A percentile compares a stretch with the other conserved stretches of the same genome.
phyloP scores from a whole-genome alignment of 2,888 invertebrate species.

The Heliconius aoede region DNA sequence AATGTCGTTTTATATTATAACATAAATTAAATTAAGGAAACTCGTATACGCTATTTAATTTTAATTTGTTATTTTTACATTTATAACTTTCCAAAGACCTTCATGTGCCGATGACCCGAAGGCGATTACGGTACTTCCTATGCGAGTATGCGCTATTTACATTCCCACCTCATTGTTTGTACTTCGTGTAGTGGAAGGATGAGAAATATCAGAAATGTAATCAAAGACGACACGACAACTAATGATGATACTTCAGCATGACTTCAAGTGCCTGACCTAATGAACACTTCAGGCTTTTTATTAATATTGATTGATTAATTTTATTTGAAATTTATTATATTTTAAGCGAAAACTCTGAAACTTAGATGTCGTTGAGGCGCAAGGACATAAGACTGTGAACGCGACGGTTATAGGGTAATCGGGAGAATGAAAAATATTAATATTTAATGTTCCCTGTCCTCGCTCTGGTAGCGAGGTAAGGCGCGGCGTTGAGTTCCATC shows the following conservation, averaged over 20 bases:
- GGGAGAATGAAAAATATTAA: too few relatives aligned
- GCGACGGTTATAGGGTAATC: too few relatives aligned
- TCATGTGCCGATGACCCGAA: constrained; percentile 76
- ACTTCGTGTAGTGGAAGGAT: constrained; percentile 54
- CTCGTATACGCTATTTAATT: constrained; percentile 5
- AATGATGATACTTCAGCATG: constrained; percentile 39
- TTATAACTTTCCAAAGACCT: constrained; percentile 71
- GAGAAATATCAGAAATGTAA: constrained; percentile 53
- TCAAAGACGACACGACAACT: constrained; percentile 48
- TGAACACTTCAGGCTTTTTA: not conserved
- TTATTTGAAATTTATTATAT: too few relatives aligned
- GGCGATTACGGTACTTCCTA: constrained; percentile 73
- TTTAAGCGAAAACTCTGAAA: too few relatives aligned
- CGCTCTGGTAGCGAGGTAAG: too few relatives aligned
- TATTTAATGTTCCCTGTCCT: too few relatives aligned
- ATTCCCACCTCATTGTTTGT: constrained; percentile 57
- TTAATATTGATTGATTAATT: too few relatives aligned
- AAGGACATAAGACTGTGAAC: too few relatives aligned
- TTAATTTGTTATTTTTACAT: constrained; percentile 52
- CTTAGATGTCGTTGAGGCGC: too few relatives aligned
- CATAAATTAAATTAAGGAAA: not conserved
- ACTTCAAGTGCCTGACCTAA: not conserved
- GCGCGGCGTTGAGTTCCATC: too few relatives aligned
- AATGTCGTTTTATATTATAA: not conserved
- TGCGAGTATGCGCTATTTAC: constrained; percentile 60